phyloP scores from a whole-genome alignment of 2,888 invertebrate genomes.

The Eudemis profundana region DNA sequence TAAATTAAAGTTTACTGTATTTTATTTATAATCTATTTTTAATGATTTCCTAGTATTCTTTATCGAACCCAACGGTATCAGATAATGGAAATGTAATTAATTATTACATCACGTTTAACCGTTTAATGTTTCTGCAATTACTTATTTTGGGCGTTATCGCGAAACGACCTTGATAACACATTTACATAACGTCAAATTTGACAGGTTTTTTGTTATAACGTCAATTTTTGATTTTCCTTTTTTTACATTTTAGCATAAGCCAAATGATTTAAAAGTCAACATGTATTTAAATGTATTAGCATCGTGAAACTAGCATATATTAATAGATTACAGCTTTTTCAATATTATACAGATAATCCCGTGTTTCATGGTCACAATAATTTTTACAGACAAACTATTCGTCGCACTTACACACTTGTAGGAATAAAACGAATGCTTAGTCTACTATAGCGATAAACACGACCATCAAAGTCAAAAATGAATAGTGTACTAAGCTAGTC shows the following conservation, averaged over 20 bases:
- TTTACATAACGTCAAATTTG: slow-evolving; percentile 1
- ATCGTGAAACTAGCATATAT: no score
- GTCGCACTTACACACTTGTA: no score
- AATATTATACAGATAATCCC: no score
- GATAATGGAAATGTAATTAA: slow-evolving; percentile 6
- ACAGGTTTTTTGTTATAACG: slow-evolving; percentile 7
- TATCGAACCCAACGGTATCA: slow-evolving; percentile 1
- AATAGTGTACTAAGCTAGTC: no score
- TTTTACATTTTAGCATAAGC: background rate
- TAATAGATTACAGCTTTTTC: no score
- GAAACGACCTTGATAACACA: slow-evolving; percentile 5
- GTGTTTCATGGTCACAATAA: no score
- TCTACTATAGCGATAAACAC: no score
- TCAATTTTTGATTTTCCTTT: background rate
- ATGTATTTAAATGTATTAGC: background rate
- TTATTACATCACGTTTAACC: background rate
- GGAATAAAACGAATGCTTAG: no score
- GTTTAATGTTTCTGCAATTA: slow-evolving; percentile 6
- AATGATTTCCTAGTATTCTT: background rate
- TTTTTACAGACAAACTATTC: no score
- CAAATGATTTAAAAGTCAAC: background rate
- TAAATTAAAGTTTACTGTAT: background rate
- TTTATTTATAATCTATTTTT: background rate
- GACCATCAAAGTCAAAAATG: no score
- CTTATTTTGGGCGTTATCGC: slow-evolving; percentile 6